Conservation (phyloP, 2,113 vertebrate species). For the Ursus arctos region DNA sequence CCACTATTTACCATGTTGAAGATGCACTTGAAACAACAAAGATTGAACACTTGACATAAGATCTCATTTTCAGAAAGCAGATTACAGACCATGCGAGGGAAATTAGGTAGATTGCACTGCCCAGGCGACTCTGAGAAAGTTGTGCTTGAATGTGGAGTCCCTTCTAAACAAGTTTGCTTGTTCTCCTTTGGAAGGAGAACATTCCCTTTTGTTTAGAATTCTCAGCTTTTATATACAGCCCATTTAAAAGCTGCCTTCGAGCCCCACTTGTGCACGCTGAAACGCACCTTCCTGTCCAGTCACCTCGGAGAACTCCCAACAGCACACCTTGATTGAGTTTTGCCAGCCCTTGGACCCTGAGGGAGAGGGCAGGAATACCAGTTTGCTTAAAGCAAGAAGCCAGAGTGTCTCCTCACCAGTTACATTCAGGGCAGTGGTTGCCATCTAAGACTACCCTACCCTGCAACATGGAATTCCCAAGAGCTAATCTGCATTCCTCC, state of each 20-base stretch:
- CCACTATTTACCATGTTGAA: not conserved
- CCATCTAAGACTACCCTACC: not conserved
- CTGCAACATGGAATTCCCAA: not conserved
- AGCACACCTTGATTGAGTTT: slow-evolving; percentile 79
- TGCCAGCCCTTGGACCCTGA: slow-evolving; percentile 50
- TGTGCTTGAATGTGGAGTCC: slow-evolving; percentile 17
- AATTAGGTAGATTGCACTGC: not conserved
- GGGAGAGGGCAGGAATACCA: slow-evolving; percentile 39
- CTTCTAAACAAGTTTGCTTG: slow-evolving; percentile 39
- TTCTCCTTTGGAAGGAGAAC: slow-evolving; percentile 43
- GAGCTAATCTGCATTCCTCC: slow-evolving; percentile 53
- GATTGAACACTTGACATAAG: slow-evolving; percentile 18
- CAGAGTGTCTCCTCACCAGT: not conserved
- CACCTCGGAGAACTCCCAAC: slow-evolving; percentile 83
- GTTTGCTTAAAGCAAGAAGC: slow-evolving; percentile 55
- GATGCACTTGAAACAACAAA: slow-evolving; percentile 1
- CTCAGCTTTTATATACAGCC: slow-evolving; percentile 3
- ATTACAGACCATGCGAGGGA: not conserved
- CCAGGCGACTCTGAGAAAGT: not conserved
- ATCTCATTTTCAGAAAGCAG: slow-evolving; percentile 34
- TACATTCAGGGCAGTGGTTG: slow-evolving; percentile 31
- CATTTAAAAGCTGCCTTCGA: slow-evolving; percentile 64
- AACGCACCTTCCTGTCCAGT: slow-evolving; percentile 64
- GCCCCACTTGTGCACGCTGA: not conserved
- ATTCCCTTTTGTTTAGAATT: not conserved